Conservation (phyloP, 2,888 invertebrate genomes). For the Seira musarum region DNA sequence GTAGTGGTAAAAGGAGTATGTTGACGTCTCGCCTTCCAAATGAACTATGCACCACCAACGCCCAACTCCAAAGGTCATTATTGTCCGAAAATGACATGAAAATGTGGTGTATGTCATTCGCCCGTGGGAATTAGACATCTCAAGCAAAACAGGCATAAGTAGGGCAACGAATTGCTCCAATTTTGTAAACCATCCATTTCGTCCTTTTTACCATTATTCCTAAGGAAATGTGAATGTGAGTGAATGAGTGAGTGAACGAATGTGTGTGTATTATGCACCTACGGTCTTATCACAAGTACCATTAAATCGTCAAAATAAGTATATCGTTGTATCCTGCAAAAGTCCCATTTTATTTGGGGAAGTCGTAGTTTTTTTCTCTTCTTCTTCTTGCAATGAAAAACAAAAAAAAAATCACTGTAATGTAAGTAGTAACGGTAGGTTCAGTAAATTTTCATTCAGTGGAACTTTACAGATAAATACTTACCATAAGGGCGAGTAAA, state of each 20-base stretch:
- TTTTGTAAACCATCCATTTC: neutral
- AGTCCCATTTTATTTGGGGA: neutral
- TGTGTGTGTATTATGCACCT: slow-evolving; percentile 7
- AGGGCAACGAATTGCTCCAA: slow-evolving; percentile 7
- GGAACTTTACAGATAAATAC: slow-evolving; percentile 10
- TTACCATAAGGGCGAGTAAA: neutral
- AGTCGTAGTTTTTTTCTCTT: too few relatives aligned
- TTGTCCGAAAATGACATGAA: slow-evolving; percentile 19
- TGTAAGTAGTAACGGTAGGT: slow-evolving; percentile 1
- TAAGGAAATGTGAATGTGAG: neutral
- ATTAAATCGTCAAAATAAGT: neutral
- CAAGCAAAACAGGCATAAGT: slow-evolving; percentile 21
- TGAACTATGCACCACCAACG: slow-evolving; percentile 14
- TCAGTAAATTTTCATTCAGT: neutral
- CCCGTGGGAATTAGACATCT: slow-evolving; percentile 22
- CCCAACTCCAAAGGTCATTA: slow-evolving; percentile 15
- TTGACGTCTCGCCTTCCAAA: neutral
- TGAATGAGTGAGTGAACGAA: neutral
- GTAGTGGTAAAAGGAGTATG: neutral
- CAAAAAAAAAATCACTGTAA: neutral
- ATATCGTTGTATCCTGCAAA: neutral
- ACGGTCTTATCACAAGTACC: neutral
- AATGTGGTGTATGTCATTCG: slow-evolving; percentile 14
- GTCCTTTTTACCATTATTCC: slow-evolving; percentile 9
- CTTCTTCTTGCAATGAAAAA: too few relatives aligned